Conservation (phyloP, 2,888 invertebrate genomes). For the Caenorhabditis sp. region DNA sequence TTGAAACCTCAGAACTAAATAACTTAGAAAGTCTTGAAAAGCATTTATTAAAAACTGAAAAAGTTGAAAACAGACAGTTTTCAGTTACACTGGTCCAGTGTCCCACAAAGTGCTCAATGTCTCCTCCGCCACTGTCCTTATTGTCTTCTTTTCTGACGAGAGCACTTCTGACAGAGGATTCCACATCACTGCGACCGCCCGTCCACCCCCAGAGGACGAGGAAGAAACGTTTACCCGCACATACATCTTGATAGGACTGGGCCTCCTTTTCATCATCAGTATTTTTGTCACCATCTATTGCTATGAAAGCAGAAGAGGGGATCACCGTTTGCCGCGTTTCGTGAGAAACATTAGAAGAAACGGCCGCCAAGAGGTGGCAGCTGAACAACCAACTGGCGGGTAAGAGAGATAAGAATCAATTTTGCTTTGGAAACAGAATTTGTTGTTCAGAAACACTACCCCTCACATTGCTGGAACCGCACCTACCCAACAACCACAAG, state of each 20-base stretch:
- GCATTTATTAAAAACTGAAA: too few relatives aligned
- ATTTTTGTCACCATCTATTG: background rate
- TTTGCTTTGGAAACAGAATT: background rate
- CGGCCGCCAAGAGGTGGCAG: background rate
- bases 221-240: background rate
- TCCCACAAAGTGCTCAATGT: conserved; percentile 23
- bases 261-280: background rate
- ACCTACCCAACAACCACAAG: background rate
- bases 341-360: background rate
- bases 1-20: too few relatives aligned
- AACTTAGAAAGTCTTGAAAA: too few relatives aligned
- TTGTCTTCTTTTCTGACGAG: conserved; percentile 21
- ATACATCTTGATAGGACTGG: background rate
- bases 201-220: background rate
- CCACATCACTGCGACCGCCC: conserved; percentile 32
- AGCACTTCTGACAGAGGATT: conserved; percentile 43
- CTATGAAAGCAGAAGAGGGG: background rate
- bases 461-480: background rate
- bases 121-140: background rate
- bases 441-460: background rate
- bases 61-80: too few relatives aligned
- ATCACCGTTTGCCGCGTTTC: too few relatives aligned
- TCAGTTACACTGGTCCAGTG: conserved; percentile 20
- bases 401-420: background rate
- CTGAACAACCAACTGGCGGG: background rate